Conservation (phyloP, 2,888 invertebrate species). For the Schrankia costaestrigalis region DNA sequence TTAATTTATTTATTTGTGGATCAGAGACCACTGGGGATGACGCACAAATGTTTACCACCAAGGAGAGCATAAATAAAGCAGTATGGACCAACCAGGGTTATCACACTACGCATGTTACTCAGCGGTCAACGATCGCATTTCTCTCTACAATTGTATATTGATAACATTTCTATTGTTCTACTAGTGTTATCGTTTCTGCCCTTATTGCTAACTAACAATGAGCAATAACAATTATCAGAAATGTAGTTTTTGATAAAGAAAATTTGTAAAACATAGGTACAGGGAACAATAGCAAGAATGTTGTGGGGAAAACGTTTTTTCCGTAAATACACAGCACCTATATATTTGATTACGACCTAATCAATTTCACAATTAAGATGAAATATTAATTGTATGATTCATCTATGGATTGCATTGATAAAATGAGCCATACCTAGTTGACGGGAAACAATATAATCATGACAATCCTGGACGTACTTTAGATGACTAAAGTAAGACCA, state of each 20-base stretch:
- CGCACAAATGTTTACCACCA: conserved; percentile 74
- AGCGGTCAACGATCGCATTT: conserved; percentile 63
- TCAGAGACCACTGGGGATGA: conserved; percentile 62
- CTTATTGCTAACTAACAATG: conserved; percentile 37
- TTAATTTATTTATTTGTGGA: conserved; percentile 72
- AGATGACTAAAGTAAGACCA: no score
- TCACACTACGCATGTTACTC: conserved; percentile 55
- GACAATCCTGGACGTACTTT: no score
- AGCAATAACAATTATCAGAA: conserved; percentile 29
- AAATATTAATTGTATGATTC: no score
- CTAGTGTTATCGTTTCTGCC: conserved; percentile 37
- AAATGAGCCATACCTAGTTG: no score
- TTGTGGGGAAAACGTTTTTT: no score
- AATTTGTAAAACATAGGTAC: conserved; percentile 12
- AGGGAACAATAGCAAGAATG: conserved; percentile 6
- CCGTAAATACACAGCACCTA: no score
- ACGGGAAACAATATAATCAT: no score
- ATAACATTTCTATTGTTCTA: conserved; percentile 62
- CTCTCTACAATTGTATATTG: conserved; percentile 48
- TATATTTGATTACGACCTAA: no score
- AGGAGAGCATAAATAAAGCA: conserved; percentile 71
- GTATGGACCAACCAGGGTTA: conserved; percentile 57
- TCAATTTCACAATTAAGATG: no score
- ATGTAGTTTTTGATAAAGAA: conserved; percentile 32
- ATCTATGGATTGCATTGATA: no score